These are phyloP conservation scores for Drosophila birchii DNA, from an alignment of 2,888 invertebrate species.

Conservation along the genomic window DNA sequence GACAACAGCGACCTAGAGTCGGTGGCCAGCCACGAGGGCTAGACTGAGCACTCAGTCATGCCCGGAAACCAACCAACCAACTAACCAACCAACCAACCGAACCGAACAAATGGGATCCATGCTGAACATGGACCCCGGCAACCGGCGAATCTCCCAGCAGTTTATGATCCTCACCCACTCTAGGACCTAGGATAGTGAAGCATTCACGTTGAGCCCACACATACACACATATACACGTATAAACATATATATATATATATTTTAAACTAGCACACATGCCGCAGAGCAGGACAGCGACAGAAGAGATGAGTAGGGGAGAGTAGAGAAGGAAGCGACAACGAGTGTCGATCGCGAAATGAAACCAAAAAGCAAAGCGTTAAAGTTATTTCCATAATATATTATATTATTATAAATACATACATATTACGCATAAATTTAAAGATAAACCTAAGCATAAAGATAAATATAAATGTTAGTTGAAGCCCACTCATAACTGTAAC, in stretches of 20 bases:
- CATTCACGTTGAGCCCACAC: constrained; percentile 27
- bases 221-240: constrained; percentile 34
- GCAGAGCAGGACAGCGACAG: constrained; percentile 29
- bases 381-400: constrained; percentile 50
- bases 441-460: constrained; percentile 44
- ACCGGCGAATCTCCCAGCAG: constrained; percentile 22
- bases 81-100: neutral
- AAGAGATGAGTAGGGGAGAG: neutral
- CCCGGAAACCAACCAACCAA: neutral
- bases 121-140: neutral
- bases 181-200: constrained; percentile 10
- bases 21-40: constrained; percentile 83
- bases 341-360: constrained; percentile 28
- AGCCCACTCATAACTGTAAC: constrained; percentile 26
- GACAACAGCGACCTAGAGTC: constrained; percentile 85
- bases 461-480: constrained; percentile 68
- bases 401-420: constrained; percentile 20
- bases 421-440: constrained; percentile 38
- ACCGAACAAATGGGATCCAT: constrained; percentile 33
- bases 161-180: constrained; percentile 26
- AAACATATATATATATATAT: constrained; percentile 43
- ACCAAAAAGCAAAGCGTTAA: constrained; percentile 53
- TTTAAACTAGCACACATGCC: constrained; percentile 36
- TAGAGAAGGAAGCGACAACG: neutral
- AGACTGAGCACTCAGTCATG: neutral